phyloP scores from a whole-genome alignment of 2,888 invertebrate genomes.

The Psylliodes chrysocephalus region DNA sequence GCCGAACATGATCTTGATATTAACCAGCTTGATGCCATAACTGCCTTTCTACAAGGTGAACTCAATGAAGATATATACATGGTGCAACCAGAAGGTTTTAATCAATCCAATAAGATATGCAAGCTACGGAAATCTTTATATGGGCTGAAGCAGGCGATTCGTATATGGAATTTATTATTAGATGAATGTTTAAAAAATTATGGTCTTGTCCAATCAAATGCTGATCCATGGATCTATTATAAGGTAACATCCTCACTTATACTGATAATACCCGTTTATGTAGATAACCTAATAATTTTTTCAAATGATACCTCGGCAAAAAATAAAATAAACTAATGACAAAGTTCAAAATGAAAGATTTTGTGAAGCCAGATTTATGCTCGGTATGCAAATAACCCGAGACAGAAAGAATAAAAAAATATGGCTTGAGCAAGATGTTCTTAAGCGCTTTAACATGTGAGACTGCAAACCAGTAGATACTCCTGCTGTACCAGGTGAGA shows the following conservation, averaged over 20 bases:
- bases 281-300: constrained; percentile 13
- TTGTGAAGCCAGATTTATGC: constrained; percentile 14
- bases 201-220: background rate
- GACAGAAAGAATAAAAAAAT: constrained; percentile 15
- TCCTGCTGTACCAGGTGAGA: background rate
- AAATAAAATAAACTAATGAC: constrained; percentile 8
- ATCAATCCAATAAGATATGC: constrained; percentile 29
- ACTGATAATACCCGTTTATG: constrained; percentile 16
- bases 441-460: constrained; percentile 10
- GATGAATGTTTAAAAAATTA: constrained; percentile 29
- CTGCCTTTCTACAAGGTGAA: constrained; percentile 51
- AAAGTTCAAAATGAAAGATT: constrained; percentile 29
- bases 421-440: constrained; percentile 21
- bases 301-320: background rate
- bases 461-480: constrained; percentile 11
- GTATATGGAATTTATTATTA: background rate
- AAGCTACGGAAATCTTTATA: constrained; percentile 43
- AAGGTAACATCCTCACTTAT: no score
- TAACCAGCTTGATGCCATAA: constrained; percentile 50
- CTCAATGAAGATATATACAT: constrained; percentile 50
- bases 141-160: constrained; percentile 31
- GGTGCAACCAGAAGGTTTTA: constrained; percentile 39
- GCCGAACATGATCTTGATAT: constrained; percentile 44
- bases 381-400: constrained; percentile 30
- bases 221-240: constrained; percentile 8